Base-by-base conservation (phyloP, 2,113 vertebrate species). In the Oryzias melastigma region DNA sequence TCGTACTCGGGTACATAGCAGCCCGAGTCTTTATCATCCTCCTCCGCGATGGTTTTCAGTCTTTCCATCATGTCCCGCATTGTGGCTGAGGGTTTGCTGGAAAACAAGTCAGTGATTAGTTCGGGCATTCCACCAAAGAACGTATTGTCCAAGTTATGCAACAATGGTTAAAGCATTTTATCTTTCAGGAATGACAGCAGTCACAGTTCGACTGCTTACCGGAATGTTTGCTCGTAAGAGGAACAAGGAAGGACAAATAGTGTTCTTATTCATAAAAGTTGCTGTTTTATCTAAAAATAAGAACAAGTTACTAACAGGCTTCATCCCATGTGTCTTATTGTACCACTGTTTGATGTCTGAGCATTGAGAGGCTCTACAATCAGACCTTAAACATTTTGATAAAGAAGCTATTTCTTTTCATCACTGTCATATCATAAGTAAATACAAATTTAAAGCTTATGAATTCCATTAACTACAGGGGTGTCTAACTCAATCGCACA, bases 31-130 rank as follows among this genome's bases (percentile, higher is more conserved):
- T 25, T 3, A 13, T 66, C 64, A 8, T 80, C 77, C 19, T 91
- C 80, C 24, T 92, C 91, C 47, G 85, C 75, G 27, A 90, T 44
- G 54, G 91, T 90, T 40, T 83, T 73, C 44, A 98, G 85, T 54
- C 92, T 95, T 0, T 81, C 82, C 1, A 98, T 88, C 51, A 94
- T 90, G 87, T 98, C 94, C 87, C 92, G 93, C 95, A 98, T 98
- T 62, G 64, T 92, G 81, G 72, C 91, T 94, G 76, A 59, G 25
- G 41, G 27, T 75, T 7, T 44, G 43, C 10, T 1, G 7, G 1
- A 1, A 41, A 41, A 72, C 71, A n/a, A 62, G 55, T 5, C 61
- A 22, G 6, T 47, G 17, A 8, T 18, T n/a, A 18, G 17, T 10
- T 8, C 6, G 45, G 3, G 3, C 6, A 47, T 47, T 8, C 5